Percentiles rank a stretch among this genome's conserved stretches.
Evolutionary conservation across 2,797 vertebrate species (phyloP).

Genomic region (Vireo griseus): DNA sequence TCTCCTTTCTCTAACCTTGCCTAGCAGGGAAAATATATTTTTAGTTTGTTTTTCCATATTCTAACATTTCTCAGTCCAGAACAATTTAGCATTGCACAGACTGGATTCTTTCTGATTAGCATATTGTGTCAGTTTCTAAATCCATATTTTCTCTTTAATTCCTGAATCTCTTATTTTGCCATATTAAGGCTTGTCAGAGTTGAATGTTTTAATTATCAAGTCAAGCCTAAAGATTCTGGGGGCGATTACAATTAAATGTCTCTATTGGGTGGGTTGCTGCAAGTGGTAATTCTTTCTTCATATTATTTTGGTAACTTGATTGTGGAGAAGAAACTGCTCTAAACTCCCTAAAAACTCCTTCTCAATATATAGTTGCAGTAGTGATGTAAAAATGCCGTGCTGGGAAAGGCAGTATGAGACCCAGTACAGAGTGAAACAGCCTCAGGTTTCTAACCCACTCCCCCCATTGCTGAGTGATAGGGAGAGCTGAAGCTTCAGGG

Average conservation of each 20-base stretch:
- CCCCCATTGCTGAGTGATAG: rapidly evolving
- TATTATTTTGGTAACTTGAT: neutral
- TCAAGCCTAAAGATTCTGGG: neutral
- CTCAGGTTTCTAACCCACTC: neutral
- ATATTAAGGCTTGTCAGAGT: constrained; percentile 17
- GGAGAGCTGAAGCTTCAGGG: neutral
- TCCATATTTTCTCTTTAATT: constrained; percentile 33
- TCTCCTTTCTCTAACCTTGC: constrained; percentile 10
- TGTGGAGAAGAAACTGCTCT: neutral
- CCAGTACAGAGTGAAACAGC: neutral
- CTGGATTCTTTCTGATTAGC: neutral
- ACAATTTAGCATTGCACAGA: neutral
- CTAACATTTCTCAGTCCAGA: neutral
- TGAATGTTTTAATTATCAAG: constrained; percentile 17
- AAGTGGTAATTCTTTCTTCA: neutral
- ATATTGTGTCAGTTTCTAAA: constrained; percentile 23
- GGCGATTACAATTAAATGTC: neutral
- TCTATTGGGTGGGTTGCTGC: neutral
- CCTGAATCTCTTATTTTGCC: constrained; percentile 40
- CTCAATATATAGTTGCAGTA: neutral
- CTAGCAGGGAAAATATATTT: constrained; percentile 18
- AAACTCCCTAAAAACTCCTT: neutral
- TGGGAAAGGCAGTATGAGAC: neutral
- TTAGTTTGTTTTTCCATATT: constrained; percentile 10
- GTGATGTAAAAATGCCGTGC: neutral